Evolutionary conservation across 2,888 invertebrate species (phyloP), one percentile per base, ranked within the genome.

Genomic region (Euclidia mi): DNA sequence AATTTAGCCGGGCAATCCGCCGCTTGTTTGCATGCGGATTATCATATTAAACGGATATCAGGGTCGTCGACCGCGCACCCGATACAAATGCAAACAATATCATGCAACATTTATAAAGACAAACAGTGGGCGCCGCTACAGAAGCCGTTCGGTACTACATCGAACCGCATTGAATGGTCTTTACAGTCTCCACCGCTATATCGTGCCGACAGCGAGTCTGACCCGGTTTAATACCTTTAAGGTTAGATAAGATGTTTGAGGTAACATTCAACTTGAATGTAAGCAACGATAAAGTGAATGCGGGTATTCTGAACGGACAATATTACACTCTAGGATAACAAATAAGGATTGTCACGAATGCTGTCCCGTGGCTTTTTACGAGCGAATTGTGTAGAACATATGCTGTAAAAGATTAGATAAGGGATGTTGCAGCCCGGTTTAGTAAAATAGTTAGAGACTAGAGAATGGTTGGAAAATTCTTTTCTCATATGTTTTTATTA

Each of bases 31-130:
- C 94, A 93, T 92, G 87, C 81, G 90, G 92, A 94, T 94, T 94
- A 94, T 94, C 94, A 94, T 94, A 94, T 94, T 94, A 94, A 94
- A 92, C 92, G 90, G 91, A 92, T 93, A 92, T 90, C 91, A 90
- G 89, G 87, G 86, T 84, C 86, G 82, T 71, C 83, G 87, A 82
- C 85, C 84, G 82, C 75, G 71, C 75, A 59, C 72, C 82, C 79
- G 85, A 90, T 92, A 90, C 89, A 84, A 89, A 90, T 84, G 86
- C 89, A 88, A 91, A 92, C 90, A 91, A 91, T 90, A 89, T 89
- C 88, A 87, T 90, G 83, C 85, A 90, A 90, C 89, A 89, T 92
- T 91, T 87, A 90, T 89, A 86, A 86, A 86, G 81, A 81, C 83
- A 87, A 88, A 87, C 84, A 85, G 71, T 65, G 65, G 64, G 53